phyloP scores from a whole-genome alignment of 2,888 invertebrate genomes.

The Tipula vernalis region DNA sequence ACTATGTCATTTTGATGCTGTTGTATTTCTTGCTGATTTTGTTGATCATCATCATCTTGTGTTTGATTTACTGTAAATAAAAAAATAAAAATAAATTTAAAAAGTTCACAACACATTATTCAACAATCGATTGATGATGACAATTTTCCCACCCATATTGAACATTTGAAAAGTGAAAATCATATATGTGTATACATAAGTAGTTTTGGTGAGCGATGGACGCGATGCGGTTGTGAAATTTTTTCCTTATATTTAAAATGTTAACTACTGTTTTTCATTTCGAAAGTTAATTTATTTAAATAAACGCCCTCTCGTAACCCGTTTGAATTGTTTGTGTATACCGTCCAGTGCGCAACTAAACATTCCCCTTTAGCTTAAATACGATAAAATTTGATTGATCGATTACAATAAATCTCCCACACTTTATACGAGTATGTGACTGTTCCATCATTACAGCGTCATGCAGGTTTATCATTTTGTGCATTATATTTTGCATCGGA shows the following conservation, averaged over 20 bases:
- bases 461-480: not conserved
- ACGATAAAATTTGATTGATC: not conserved
- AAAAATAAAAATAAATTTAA: no score
- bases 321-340: not conserved
- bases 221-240: not conserved
- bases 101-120: slow-evolving; percentile 7
- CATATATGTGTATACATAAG: not conserved
- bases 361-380: not conserved
- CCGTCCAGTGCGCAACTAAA: not conserved
- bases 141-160: not conserved
- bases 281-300: not conserved
- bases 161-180: not conserved
- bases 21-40: not conserved
- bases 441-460: not conserved
- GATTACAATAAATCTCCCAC: not conserved
- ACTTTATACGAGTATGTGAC: not conserved
- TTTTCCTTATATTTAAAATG: not conserved
- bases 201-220: not conserved
- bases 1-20: slow-evolving; percentile 37
- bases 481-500: not conserved
- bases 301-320: not conserved
- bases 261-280: not conserved
- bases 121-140: not conserved
- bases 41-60: not conserved
- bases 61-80: slow-evolving; percentile 21